Evolutionary conservation across 2,113 vertebrate species (phyloP), one percentile per base, ranked within the genome.

Genomic region (Donacobius atricapilla): DNA sequence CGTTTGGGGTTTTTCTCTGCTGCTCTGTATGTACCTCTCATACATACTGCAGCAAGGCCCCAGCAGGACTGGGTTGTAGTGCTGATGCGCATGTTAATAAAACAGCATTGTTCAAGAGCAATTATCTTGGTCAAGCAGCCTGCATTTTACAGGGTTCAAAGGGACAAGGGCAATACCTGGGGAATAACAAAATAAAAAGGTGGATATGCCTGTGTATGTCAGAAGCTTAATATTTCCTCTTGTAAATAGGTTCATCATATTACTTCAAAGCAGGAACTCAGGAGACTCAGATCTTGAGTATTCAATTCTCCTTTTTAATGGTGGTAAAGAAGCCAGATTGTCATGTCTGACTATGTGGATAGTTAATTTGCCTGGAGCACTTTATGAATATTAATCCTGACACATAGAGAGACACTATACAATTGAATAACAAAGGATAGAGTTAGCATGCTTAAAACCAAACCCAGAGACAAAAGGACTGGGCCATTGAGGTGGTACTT

Each of bases 101-200:
- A 87, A 73, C 23, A 73, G 77, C 24, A 44, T 45, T 91, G 56
- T 51, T 78, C 60, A 82, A 37, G 35, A 66, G 77, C 80, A 84
- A 81, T 86, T 80, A 83, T 72, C 86, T 92, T 81, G 68, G 80
- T 87, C 76, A 83, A 83, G 68, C 69, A 87, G 54, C 15, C 68
- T 54, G 58, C 28, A 58, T 87, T 92, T 75, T 35, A 91, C 19
- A 50, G 50, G n/a, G 45, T 83, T 86, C 5, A 9, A 60, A 70
- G n/a, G 33, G 64, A 87, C 33, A n/a, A 63, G 23, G 9, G 15
- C 15, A 86, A 44, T 35, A 60, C 11, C 71, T 56, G 13, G 22
- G 68, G 60, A 93, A 53, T 73, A 65, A 47, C 28, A 65, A 90
- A 90, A 69, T 33, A 53, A 56, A 2, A 6, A 83, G 17, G n/a